These are phyloP conservation scores for Drosophila sturtevanti DNA, from an alignment of 1,140 invertebrate species.

Conservation along the genomic window DNA sequence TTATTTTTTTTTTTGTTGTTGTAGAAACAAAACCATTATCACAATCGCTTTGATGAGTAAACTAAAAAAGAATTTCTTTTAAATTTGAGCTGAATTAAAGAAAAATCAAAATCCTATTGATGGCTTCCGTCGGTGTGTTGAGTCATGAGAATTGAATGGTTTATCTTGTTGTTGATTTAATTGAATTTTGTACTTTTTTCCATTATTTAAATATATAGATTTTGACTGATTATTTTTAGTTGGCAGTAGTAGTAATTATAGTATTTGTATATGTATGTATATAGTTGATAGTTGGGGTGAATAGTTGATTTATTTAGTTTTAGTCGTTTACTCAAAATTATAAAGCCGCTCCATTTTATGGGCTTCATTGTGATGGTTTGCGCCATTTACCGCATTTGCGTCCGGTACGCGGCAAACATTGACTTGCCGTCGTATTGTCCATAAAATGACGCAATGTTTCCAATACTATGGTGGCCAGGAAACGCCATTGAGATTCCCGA, in stretches of 20 bases:
- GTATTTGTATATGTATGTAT: neutral
- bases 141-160: conserved; percentile 12
- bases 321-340: conserved; percentile 16
- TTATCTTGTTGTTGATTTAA: conserved; percentile 43
- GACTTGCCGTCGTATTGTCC: conserved; percentile 36
- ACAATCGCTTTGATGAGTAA: conserved; percentile 82
- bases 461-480: conserved; percentile 66
- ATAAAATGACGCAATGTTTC: conserved; percentile 64
- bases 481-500: conserved; percentile 64
- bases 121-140: conserved; percentile 37
- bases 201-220: neutral
- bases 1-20: conserved; percentile 37
- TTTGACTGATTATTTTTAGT: conserved; percentile 1
- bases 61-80: conserved; percentile 32
- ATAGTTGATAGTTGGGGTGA: neutral
- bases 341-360: neutral
- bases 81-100: conserved; percentile 24
- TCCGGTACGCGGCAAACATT: conserved; percentile 53
- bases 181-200: conserved; percentile 36
- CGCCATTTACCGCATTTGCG: conserved; percentile 67
- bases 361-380: conserved; percentile 64
- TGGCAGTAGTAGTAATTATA: neutral
- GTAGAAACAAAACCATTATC: conserved; percentile 81
- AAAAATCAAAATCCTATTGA: conserved; percentile 22
- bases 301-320: too few species aligned